These are phyloP conservation scores for Perca fluviatilis DNA, from an alignment of 2,113 vertebrate species.

Conservation along the genomic window DNA sequence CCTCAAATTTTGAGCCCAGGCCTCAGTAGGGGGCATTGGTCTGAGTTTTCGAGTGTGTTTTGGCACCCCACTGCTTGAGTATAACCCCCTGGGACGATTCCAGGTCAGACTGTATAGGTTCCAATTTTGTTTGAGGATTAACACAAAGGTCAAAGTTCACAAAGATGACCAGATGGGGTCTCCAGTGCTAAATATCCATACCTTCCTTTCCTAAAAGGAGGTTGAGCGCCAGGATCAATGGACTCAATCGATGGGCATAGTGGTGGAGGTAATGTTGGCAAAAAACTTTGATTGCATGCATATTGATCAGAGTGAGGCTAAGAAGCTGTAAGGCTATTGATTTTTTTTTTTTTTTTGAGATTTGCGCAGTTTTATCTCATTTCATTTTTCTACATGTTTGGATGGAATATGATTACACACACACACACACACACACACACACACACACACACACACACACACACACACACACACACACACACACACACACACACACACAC, in stretches of 20 bases:
- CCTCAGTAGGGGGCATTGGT: slow-evolving; percentile 31
- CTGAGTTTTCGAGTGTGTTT: slow-evolving; percentile 19
- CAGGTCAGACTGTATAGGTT: slow-evolving; percentile 68
- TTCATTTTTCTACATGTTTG: slow-evolving; percentile 38
- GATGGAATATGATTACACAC: not conserved
- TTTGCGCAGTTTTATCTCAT: slow-evolving; percentile 45
- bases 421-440: not conserved
- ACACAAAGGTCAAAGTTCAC: slow-evolving; percentile 75
- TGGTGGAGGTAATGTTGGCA: slow-evolving; percentile 69
- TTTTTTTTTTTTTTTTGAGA: slow-evolving; percentile 41
- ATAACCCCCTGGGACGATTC: slow-evolving; percentile 20
- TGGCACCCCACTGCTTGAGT: slow-evolving; percentile 38
- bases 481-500: not conserved
- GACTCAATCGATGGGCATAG: slow-evolving; percentile 70
- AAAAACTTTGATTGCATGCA: slow-evolving; percentile 82
- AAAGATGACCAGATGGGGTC: slow-evolving; percentile 76
- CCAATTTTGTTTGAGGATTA: slow-evolving; percentile 80
- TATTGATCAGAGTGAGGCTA: slow-evolving; percentile 78
- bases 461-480: not conserved
- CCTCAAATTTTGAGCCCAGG: slow-evolving; percentile 6
- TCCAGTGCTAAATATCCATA: slow-evolving; percentile 73
- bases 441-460: not conserved
- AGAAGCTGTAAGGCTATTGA: slow-evolving; percentile 79
- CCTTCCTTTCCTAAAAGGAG: slow-evolving; percentile 74
- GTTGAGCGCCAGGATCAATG: slow-evolving; percentile 73